A percentile compares a stretch with the other conserved stretches of the same genome.
Evolutionary conservation across 2,797 vertebrate species (phyloP).

Genomic region (Paedocypris micromegethes): DNA sequence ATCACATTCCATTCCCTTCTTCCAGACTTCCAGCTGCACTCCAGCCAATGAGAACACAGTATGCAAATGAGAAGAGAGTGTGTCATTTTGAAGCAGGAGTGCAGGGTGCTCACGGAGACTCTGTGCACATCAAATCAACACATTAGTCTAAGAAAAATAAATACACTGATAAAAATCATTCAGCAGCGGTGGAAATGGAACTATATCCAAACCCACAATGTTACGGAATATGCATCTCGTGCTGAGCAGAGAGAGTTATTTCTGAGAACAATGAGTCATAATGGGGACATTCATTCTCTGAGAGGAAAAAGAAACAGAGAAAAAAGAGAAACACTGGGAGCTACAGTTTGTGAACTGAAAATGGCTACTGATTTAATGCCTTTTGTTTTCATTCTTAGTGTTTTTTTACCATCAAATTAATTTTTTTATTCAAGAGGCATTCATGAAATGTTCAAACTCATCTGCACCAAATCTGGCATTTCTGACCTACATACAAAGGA

Average conservation of each 20-base stretch:
- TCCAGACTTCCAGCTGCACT: constrained; percentile 20
- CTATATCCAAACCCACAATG: constrained; percentile 32
- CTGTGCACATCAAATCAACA: constrained; percentile 4
- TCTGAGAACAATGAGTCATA: constrained; percentile 43
- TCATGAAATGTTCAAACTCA: constrained; percentile 12
- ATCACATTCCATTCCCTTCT: constrained; percentile 35
- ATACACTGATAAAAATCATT: constrained; percentile 35
- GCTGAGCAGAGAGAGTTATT: constrained; percentile 23
- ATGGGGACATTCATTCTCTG: constrained; percentile 24
- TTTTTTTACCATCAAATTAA: neutral
- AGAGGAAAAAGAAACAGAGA: constrained; percentile 9
- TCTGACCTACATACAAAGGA: constrained; percentile 15
- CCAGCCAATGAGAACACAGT: constrained; percentile 42
- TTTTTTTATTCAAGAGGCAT: constrained; percentile 17
- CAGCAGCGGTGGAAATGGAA: constrained; percentile 32
- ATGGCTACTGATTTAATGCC: neutral
- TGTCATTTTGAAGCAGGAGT: constrained; percentile 64
- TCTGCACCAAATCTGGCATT: constrained; percentile 7
- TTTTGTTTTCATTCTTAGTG: too few species aligned
- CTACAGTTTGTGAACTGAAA: constrained; percentile 1
- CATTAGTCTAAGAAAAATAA: constrained; percentile 37
- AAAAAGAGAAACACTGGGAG: neutral
- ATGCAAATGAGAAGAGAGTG: constrained; percentile 54
- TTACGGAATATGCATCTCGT: constrained; percentile 42
- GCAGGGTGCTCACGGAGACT: constrained; percentile 70